Percentiles rank a stretch among this genome's conserved stretches.
phyloP scores from a whole-genome alignment of 2,113 vertebrate species.

The Vidua macroura region DNA sequence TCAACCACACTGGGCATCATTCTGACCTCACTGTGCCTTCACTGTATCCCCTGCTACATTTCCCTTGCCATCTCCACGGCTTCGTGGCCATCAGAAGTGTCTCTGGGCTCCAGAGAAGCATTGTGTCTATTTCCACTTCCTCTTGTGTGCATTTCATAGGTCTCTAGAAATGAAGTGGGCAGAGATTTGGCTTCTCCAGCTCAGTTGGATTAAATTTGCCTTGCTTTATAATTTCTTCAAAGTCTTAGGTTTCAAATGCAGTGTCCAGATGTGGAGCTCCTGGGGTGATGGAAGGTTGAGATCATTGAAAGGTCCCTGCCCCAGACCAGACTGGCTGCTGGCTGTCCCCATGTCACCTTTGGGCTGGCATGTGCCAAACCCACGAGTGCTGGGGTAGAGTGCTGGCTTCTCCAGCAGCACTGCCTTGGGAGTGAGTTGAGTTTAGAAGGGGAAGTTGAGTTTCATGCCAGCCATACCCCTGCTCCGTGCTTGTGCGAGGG shows the following conservation, averaged over 20 bases:
- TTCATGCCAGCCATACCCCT: fast-evolving
- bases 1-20: neutral
- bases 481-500: neutral
- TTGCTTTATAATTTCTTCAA: neutral
- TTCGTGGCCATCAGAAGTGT: neutral
- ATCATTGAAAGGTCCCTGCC: neutral
- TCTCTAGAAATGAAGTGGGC: neutral
- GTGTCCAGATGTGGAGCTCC: neutral
- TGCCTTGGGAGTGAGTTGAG: neutral
- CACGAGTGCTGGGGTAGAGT: fast-evolving
- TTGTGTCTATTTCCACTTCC: neutral
- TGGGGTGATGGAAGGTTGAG: neutral
- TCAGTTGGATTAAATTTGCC: neutral
- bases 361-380: neutral
- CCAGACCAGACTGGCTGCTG: neutral
- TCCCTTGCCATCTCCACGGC: neutral
- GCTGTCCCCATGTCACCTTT: neutral
- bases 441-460: neutral
- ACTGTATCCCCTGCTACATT: neutral
- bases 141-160: neutral
- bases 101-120: neutral
- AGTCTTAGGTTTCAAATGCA: neutral
- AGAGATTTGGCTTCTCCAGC: neutral
- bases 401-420: fast-evolving
- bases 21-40: neutral